These are phyloP conservation scores for Anastrepha ludens DNA, from an alignment of 1,140 invertebrate species.

Conservation along the genomic window DNA sequence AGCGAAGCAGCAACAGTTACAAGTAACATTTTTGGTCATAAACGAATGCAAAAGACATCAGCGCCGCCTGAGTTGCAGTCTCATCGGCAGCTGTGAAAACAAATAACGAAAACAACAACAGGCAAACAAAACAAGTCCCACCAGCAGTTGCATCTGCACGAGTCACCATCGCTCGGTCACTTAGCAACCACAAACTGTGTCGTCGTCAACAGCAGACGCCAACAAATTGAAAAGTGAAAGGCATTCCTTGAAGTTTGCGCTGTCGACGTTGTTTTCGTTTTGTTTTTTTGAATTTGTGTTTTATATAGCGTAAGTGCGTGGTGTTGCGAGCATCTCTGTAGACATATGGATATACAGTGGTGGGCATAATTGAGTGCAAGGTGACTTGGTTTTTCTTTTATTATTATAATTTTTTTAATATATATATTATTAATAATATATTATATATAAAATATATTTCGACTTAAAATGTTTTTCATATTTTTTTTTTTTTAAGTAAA, in stretches of 20 bases:
- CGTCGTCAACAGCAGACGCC: not conserved
- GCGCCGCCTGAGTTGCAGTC: conserved; percentile 1
- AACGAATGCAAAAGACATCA: conserved; percentile 8
- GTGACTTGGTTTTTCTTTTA: too few relatives aligned
- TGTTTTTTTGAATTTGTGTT: not conserved
- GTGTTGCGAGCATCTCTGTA: not conserved
- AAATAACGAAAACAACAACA: not conserved
- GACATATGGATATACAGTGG: too few relatives aligned
- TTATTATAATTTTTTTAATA: too few relatives aligned
- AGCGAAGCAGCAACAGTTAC: not conserved
- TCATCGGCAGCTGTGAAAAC: not conserved
- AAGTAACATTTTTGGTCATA: conserved; percentile 39
- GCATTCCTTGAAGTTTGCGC: conserved; percentile 23
- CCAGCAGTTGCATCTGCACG: not conserved
- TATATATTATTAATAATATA: too few relatives aligned
- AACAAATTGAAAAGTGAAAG: conserved; percentile 48
- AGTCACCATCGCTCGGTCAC: not conserved
- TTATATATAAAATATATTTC: too few relatives aligned
- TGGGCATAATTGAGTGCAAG: too few relatives aligned
- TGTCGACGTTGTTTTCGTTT: not conserved
- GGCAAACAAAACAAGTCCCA: not conserved
- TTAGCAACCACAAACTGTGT: not conserved
- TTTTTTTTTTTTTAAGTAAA: too few relatives aligned
- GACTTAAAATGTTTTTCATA: too few relatives aligned
- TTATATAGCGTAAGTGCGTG: not conserved